phyloP scores from a whole-genome alignment of 2,113 vertebrate genomes.

The Vulpes ferrilata region DNA sequence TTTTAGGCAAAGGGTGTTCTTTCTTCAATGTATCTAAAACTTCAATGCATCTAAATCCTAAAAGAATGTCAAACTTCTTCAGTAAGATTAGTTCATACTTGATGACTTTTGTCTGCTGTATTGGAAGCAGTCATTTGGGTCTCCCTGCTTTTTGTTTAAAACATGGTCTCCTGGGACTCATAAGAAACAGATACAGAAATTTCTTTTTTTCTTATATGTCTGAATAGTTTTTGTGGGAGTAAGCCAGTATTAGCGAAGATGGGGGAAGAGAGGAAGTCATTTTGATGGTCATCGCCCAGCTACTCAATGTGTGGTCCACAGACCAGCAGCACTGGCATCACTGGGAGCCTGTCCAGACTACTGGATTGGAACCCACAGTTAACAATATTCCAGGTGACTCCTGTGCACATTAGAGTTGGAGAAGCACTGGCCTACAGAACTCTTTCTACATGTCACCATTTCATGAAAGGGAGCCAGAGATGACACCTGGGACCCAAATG shows the following conservation, averaged over 20 bases:
- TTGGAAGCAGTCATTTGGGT: neutral
- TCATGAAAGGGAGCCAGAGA: neutral
- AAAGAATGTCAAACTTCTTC: neutral
- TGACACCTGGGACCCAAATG: neutral
- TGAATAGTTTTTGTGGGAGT: neutral
- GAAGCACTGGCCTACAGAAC: neutral
- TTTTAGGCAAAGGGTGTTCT: neutral
- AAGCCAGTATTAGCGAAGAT: neutral
- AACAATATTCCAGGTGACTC: fast-evolving
- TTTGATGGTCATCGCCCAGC: neutral
- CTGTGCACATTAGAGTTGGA: fast-evolving
- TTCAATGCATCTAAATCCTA: no score
- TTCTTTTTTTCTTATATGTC: neutral
- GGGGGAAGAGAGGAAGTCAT: neutral
- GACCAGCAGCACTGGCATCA: fast-evolving
- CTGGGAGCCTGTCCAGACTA: neutral
- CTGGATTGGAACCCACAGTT: neutral
- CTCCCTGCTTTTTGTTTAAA: neutral
- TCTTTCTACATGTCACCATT: neutral
- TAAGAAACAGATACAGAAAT: neutral
- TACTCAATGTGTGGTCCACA: fast-evolving
- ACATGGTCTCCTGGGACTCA: neutral
- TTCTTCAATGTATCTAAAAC: neutral
- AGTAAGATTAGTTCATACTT: neutral
- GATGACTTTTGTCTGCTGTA: neutral